Evolutionary conservation across 2,113 vertebrate species (phyloP).

Genomic region (Carlito syrichta): DNA sequence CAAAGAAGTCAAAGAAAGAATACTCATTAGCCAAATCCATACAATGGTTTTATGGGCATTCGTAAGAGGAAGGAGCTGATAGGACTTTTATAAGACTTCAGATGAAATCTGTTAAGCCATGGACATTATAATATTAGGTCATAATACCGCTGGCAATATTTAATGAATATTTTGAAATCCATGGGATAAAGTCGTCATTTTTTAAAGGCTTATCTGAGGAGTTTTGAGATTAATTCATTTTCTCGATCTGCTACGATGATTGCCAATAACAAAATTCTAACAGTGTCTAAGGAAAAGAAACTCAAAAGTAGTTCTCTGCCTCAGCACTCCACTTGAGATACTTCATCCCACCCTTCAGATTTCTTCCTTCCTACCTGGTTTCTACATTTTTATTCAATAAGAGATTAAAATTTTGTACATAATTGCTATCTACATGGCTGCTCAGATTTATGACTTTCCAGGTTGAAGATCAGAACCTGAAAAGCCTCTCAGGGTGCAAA

Average conservation of each 20-base stretch:
- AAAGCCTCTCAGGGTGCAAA: neutral
- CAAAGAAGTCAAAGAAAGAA: neutral
- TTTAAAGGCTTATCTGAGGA: neutral
- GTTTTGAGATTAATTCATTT: neutral
- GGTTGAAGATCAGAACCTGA: neutral
- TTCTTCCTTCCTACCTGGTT: neutral
- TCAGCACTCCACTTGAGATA: too few species aligned
- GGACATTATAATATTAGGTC: neutral
- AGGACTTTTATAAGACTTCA: neutral
- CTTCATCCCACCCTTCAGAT: neutral
- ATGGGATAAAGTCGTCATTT: neutral
- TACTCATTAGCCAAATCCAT: neutral
- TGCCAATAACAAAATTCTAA: constrained; percentile 1
- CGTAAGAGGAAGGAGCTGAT: neutral
- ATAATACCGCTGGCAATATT: neutral
- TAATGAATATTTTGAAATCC: neutral
- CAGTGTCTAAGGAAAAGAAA: neutral
- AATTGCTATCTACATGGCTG: neutral
- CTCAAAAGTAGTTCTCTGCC: neutral
- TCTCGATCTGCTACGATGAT: neutral
- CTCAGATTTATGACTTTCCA: neutral
- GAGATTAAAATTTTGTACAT: neutral
- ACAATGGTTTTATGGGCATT: neutral
- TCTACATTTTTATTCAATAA: neutral
- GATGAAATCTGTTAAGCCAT: neutral